Base-by-base conservation (phyloP, 2,888 invertebrate genomes). In the Clitarchus hookeri region DNA sequence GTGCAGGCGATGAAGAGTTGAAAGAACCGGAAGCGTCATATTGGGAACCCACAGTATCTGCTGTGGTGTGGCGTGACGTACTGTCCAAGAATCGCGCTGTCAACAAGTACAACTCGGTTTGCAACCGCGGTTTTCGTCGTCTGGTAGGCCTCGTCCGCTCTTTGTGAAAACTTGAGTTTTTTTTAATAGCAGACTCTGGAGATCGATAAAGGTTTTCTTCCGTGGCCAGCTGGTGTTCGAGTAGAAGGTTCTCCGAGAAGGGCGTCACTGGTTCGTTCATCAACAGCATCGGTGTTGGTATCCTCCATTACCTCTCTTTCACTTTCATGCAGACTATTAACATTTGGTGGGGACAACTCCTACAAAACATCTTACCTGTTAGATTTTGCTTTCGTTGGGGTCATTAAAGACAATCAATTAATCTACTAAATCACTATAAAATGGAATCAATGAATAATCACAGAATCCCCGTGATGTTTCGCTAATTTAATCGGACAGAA, bases 81-180 rank as follows among this genome's bases (percentile, higher is more conserved):
- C 27, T 6, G 27, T 82, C 82, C 44, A 82, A 27, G 12, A 36
- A 27, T 82, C 25, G 82, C 27, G 23, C 82, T 82, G 13, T 82
- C 82, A 36, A 27, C 82, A 9, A 36, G 82, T 82, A 82, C 44
- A 26, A 44, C 25, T 82, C 82, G 16, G 16, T 82, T 1, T 82
- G 16, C 9, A 44, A 23, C 36, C 27, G 27, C 82, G 23, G 27
- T 26, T 44, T 82, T 36, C 27, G 11, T 26, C 25, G 27, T 82
- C 27, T 82, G n/a, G 82, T 82, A 82, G 44, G 4, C 26, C 11
- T 82, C 82, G 36, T 82, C 82, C 27, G 27, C 82, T 23, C 82
- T 82, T 65, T 65, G 19, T 13, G 82, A 82, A 44, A 27, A 44
- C 12, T 36, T 4, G n/a, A 44, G 82, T 82, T 82, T 16, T 82